Percentiles rank a stretch among this genome's conserved stretches.
Conservation (phyloP, 2,797 vertebrate genomes). For the Pogoniulus pusillus region DNA sequence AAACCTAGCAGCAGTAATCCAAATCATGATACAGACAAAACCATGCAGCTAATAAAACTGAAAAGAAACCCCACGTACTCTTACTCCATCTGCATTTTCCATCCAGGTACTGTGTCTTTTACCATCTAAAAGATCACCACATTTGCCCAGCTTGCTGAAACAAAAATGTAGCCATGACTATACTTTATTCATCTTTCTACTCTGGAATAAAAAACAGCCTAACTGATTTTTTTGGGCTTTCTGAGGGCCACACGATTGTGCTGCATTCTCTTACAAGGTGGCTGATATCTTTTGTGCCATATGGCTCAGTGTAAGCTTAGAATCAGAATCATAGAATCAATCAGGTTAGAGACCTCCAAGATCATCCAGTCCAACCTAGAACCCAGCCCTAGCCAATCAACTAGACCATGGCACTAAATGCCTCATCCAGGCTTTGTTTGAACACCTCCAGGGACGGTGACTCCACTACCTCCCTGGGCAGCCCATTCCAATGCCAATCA, state of each 20-base stretch:
- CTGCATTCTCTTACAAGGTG: neutral
- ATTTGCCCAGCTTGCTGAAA: neutral
- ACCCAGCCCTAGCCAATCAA: too few species aligned
- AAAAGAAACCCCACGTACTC: neutral
- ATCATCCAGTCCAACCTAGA: too few species aligned
- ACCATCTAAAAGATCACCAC: neutral
- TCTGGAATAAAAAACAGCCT: neutral
- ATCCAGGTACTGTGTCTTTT: neutral
- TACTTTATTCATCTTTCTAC: neutral
- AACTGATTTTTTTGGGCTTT: neutral
- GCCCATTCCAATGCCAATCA: too few species aligned
- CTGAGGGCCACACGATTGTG: neutral
- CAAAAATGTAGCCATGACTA: neutral
- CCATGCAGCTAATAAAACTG: neutral
- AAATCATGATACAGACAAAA: neutral
- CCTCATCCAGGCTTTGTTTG: too few species aligned
- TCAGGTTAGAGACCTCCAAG: too few species aligned
- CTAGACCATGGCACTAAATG: too few species aligned
- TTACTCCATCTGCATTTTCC: neutral
- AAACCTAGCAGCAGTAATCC: neutral
- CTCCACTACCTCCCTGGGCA: too few species aligned
- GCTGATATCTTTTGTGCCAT: neutral
- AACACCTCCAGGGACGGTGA: too few species aligned
- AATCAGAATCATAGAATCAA: too few species aligned
- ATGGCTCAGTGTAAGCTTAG: neutral